phyloP scores from a whole-genome alignment of 2,888 invertebrate genomes.

The Empis stercorea region DNA sequence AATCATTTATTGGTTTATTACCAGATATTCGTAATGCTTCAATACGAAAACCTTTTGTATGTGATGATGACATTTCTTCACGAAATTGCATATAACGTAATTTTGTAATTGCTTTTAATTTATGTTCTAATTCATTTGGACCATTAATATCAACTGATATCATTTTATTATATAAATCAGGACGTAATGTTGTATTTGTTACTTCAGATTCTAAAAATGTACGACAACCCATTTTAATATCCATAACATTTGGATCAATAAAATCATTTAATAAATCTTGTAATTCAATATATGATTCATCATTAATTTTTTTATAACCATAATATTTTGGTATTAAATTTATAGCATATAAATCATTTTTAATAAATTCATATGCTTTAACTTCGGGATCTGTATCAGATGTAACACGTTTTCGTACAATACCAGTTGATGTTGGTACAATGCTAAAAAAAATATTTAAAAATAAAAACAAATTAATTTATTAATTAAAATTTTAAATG shows the following conservation, averaged over 20 bases:
- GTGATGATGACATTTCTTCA: slow-evolving; percentile 85
- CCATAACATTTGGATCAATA: slow-evolving; percentile 87
- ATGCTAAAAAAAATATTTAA: slow-evolving; percentile 52
- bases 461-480: slow-evolving; percentile 8
- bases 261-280: slow-evolving; percentile 88
- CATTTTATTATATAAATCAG: slow-evolving; percentile 94
- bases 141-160: slow-evolving; percentile 76
- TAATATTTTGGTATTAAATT: slow-evolving; percentile 68
- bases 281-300: slow-evolving; percentile 81
- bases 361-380: slow-evolving; percentile 65
- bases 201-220: slow-evolving; percentile 95
- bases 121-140: slow-evolving; percentile 74
- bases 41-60: slow-evolving; percentile 86
- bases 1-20: slow-evolving; percentile 68
- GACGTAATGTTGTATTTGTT: slow-evolving; percentile 65
- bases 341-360: slow-evolving; percentile 47
- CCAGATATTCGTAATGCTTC: slow-evolving; percentile 87
- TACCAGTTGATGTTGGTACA: slow-evolving; percentile 84
- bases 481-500: neutral
- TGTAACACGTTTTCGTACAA: slow-evolving; percentile 83
- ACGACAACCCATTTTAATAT: slow-evolving; percentile 92
- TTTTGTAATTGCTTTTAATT: slow-evolving; percentile 77
- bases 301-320: slow-evolving; percentile 60
- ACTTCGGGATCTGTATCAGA: slow-evolving; percentile 61
- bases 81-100: slow-evolving; percentile 94